Percentiles rank a stretch among this genome's conserved stretches.
Conservation (phyloP, 2,797 vertebrate species). For the Hippoglossus hippoglossus region DNA sequence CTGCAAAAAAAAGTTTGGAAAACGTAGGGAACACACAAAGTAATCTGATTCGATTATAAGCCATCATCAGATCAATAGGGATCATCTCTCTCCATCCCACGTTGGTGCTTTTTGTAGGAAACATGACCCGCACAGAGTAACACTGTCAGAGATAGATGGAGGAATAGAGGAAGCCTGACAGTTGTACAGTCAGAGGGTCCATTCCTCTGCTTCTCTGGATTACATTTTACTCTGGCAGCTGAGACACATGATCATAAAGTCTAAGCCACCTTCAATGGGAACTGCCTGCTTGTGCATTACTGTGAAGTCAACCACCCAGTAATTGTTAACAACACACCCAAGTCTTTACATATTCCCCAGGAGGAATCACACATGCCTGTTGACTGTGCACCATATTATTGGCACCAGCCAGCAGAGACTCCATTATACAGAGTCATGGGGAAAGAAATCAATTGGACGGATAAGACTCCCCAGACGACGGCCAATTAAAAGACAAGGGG, state of each 20-base stretch:
- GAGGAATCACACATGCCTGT: conserved; percentile 55
- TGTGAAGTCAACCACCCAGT: background rate
- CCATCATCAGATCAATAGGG: background rate
- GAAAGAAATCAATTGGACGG: conserved; percentile 72
- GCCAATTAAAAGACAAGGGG: conserved; percentile 75
- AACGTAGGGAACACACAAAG: too few species aligned
- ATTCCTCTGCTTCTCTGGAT: background rate
- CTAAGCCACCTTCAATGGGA: background rate
- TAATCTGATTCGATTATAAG: background rate
- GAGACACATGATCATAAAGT: conserved; percentile 26
- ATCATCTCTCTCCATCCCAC: conserved; percentile 12
- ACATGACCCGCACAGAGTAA: background rate
- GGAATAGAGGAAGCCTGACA: background rate
- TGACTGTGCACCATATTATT: conserved; percentile 50
- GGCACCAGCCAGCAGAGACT: conserved; percentile 53
- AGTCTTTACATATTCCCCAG: conserved; percentile 35
- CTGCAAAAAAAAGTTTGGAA: background rate
- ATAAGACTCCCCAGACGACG: conserved; percentile 67
- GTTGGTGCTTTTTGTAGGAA: conserved; percentile 23
- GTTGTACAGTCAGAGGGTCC: background rate
- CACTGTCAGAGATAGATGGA: too few species aligned
- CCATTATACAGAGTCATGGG: conserved; percentile 46
- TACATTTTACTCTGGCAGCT: conserved; percentile 6
- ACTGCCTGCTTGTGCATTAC: conserved; percentile 12
- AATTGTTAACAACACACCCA: conserved; percentile 28